Evolutionary conservation across 2,797 vertebrate species (phyloP).

Genomic region (Scolopax rusticola): DNA sequence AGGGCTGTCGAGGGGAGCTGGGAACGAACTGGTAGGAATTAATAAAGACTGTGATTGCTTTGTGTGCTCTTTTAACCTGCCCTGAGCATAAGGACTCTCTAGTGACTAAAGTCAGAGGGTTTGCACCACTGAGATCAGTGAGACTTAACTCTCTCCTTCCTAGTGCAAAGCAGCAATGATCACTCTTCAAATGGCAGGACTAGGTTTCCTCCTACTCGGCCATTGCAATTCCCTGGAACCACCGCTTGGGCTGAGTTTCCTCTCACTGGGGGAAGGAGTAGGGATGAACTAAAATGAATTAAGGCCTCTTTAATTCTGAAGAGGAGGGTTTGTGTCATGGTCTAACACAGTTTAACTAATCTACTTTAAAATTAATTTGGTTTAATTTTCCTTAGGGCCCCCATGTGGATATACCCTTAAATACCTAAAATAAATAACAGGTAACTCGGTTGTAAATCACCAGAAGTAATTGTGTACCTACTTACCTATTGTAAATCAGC

Average conservation of each 20-base stretch:
- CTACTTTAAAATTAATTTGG: slow-evolving; percentile 68
- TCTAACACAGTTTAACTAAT: slow-evolving; percentile 64
- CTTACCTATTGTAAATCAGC: slow-evolving; percentile 62
- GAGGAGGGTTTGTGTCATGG: slow-evolving; percentile 34
- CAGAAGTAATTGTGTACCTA: slow-evolving; percentile 54
- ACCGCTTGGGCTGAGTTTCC: neutral
- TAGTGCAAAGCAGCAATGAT: accelerated
- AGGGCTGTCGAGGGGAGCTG: neutral
- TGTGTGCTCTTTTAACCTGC: neutral
- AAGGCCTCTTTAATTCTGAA: slow-evolving; percentile 20
- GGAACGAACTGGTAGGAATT: neutral
- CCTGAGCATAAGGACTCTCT: accelerated
- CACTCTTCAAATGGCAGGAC: accelerated
- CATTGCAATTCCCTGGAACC: neutral
- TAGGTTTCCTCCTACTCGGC: neutral
- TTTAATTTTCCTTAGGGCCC: slow-evolving; percentile 68
- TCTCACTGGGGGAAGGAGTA: neutral
- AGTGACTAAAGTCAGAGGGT: neutral
- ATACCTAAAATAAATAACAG: slow-evolving; percentile 60
- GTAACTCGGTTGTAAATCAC: slow-evolving; percentile 51
- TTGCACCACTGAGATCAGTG: neutral
- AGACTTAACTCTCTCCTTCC: accelerated
- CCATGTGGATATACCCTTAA: slow-evolving; percentile 57
- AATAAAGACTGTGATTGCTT: neutral
- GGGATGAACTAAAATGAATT: neutral